Percentiles rank a stretch among this genome's conserved stretches.
Conservation (phyloP, 2,888 invertebrate genomes). For the Orthosia incerta region DNA sequence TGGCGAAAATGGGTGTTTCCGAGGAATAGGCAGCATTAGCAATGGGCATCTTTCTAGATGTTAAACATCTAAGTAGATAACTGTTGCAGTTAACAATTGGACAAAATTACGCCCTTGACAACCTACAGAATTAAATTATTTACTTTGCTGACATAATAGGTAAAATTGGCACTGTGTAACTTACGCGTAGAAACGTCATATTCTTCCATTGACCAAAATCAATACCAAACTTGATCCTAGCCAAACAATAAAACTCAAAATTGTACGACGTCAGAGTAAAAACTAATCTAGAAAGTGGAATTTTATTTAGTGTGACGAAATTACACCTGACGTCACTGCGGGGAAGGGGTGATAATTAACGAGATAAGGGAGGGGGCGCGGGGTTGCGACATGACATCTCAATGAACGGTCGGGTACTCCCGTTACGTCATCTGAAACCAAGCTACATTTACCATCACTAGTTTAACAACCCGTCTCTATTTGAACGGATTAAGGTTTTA, state of each 20-base stretch:
- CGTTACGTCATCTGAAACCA: conserved; percentile 70
- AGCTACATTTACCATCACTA: conserved; percentile 17
- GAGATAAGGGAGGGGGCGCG: conserved; percentile 63
- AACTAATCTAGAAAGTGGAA: conserved; percentile 60
- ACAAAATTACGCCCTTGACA: too few relatives aligned
- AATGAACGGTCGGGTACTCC: conserved; percentile 71
- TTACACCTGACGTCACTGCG: conserved; percentile 77
- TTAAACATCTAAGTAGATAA: too few relatives aligned
- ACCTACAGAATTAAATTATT: too few relatives aligned
- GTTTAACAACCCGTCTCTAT: conserved; percentile 11
- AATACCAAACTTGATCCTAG: background rate
- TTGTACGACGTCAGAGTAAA: conserved; percentile 12
- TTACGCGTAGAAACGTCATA: background rate
- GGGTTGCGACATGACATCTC: conserved; percentile 68
- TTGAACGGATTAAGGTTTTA: conserved; percentile 21
- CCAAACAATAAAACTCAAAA: conserved; percentile 13
- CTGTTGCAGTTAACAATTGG: too few relatives aligned
- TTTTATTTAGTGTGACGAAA: conserved; percentile 69
- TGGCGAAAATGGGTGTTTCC: too few relatives aligned
- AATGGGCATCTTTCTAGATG: too few relatives aligned
- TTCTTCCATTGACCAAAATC: conserved; percentile 11
- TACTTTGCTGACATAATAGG: too few relatives aligned
- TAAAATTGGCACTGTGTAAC: background rate
- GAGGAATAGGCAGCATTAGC: too few relatives aligned
- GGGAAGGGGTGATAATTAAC: conserved; percentile 69